phyloP scores from a whole-genome alignment of 1,140 invertebrate species.

The Caenorhabditis brenneri region DNA sequence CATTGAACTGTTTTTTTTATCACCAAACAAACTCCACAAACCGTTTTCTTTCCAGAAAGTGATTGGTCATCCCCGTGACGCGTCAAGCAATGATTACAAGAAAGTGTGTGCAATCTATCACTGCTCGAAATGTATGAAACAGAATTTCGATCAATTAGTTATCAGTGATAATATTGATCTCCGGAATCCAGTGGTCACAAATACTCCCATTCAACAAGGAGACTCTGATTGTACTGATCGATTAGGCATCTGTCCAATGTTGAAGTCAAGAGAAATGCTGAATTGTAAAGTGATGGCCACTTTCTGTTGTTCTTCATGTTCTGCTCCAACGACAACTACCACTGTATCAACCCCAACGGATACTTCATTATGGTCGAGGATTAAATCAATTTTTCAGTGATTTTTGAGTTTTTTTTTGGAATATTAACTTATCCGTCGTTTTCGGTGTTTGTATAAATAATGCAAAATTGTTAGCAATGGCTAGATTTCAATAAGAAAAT shows the following conservation, averaged over 20 bases:
- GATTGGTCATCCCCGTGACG: conserved; percentile 64
- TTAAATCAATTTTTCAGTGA: conserved; percentile 32
- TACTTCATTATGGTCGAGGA: neutral
- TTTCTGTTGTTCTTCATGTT: neutral
- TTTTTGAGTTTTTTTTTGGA: neutral
- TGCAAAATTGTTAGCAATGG: too few relatives aligned
- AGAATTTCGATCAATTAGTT: conserved; percentile 6
- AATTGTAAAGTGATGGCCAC: conserved; percentile 21
- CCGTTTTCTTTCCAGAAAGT: conserved; percentile 67
- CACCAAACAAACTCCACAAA: too few relatives aligned
- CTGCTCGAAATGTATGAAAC: conserved; percentile 43
- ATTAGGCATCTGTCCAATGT: neutral
- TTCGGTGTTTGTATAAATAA: conserved; percentile 32
- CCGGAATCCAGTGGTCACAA: neutral
- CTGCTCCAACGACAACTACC: neutral
- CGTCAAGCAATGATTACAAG: conserved; percentile 63
- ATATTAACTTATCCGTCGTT: neutral
- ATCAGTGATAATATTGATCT: neutral
- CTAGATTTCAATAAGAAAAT: too few relatives aligned
- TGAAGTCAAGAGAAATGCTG: conserved; percentile 15
- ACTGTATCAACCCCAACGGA: neutral
- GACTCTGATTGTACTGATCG: conserved; percentile 13
- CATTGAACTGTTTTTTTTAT: too few relatives aligned
- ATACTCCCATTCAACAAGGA: neutral
- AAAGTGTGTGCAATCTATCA: conserved; percentile 66